Evolutionary conservation across 2,888 invertebrate species (phyloP).

Genomic region (Drosophila incognita): DNA sequence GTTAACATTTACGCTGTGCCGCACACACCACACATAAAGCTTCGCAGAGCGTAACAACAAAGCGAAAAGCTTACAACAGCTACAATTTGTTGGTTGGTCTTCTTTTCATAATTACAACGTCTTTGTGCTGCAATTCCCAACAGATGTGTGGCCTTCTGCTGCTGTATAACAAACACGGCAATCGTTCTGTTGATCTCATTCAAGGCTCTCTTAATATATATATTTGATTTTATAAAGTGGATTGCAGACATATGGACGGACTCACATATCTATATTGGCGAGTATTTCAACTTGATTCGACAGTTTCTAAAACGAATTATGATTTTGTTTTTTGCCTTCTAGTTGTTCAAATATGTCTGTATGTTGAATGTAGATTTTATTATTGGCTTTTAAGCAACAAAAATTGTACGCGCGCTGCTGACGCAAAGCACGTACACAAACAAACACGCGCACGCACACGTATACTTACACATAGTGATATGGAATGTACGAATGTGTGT

Average conservation of each 20-base stretch:
- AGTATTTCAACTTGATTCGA: conserved; percentile 25
- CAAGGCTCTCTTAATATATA: conserved; percentile 31
- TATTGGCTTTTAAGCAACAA: conserved; percentile 31
- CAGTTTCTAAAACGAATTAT: conserved; percentile 47
- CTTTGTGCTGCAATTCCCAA: conserved; percentile 13
- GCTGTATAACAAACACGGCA: not conserved
- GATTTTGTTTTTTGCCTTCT: conserved; percentile 19
- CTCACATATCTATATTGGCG: not conserved
- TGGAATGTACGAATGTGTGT: conserved; percentile 11
- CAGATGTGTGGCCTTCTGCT: conserved; percentile 13
- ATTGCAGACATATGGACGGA: not conserved
- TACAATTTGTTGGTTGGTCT: not conserved
- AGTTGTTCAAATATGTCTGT: conserved; percentile 10
- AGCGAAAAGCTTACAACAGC: conserved; percentile 15
- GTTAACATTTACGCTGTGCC: conserved; percentile 33
- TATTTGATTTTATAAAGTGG: not conserved
- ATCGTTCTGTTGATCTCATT: conserved; percentile 41
- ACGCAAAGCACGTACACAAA: conserved; percentile 72
- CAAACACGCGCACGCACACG: conserved; percentile 10
- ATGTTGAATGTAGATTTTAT: conserved; percentile 19
- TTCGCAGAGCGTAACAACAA: conserved; percentile 27
- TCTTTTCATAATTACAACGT: not conserved
- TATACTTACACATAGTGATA: conserved; percentile 7
- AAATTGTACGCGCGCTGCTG: conserved; percentile 57
- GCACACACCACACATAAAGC: conserved; percentile 19